Percentiles rank a stretch among this genome's conserved stretches.
These are phyloP conservation scores for Plusia festucae DNA, from an alignment of 2,888 invertebrate genomes.

Conservation along the genomic window DNA sequence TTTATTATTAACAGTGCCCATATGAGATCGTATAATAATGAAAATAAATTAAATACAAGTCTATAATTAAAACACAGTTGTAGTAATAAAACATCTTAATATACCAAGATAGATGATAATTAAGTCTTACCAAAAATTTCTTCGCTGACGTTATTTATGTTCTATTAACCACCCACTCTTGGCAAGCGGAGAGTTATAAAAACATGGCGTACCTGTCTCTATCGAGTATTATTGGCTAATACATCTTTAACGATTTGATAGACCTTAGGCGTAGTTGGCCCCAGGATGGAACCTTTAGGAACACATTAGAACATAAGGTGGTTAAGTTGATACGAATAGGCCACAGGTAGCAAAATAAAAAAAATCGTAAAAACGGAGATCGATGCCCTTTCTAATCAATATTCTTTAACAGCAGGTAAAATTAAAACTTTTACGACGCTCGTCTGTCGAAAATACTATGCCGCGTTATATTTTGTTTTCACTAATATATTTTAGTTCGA, in stretches of 20 bases:
- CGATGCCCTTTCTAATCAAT: conserved; percentile 47
- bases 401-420: conserved; percentile 36
- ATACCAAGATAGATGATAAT: conserved; percentile 30
- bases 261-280: not conserved
- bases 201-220: not conserved
- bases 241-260: not conserved
- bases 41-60: not conserved
- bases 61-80: conserved; percentile 29
- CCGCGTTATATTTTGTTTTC: conserved; percentile 54
- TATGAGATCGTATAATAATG: not conserved
- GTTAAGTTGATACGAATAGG: conserved; percentile 7
- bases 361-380: conserved; percentile 21
- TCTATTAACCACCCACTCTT: conserved; percentile 5
- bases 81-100: conserved; percentile 36
- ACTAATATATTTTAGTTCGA: conserved; percentile 58
- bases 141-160: conserved; percentile 25
- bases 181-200: conserved; percentile 1
- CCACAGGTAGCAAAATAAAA: conserved; percentile 12
- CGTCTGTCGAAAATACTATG: conserved; percentile 37
- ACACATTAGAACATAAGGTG: not conserved
- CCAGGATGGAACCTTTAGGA: not conserved
- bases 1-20: not conserved
- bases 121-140: conserved; percentile 26
- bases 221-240: not conserved
- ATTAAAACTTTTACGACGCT: conserved; percentile 54